These are phyloP conservation scores for Lymantria monacha DNA, from an alignment of 2,888 invertebrate species.

Conservation along the genomic window DNA sequence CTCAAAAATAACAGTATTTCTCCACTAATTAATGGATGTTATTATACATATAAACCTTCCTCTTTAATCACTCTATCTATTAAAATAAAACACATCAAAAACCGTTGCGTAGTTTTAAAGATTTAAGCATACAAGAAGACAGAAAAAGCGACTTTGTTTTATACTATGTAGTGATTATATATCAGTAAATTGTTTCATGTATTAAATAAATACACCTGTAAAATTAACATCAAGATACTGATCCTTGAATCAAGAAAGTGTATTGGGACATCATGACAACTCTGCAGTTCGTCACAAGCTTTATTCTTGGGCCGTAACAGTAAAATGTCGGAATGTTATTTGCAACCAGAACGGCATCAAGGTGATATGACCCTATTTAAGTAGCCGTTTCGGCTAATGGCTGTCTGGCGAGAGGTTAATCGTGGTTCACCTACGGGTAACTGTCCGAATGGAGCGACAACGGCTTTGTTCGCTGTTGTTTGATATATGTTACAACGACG, in stretches of 20 bases:
- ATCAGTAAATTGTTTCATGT: background rate
- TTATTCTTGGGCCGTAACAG: slow-evolving; percentile 55
- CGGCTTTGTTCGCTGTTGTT: slow-evolving; percentile 56
- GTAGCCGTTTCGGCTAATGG: slow-evolving; percentile 60
- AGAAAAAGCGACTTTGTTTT: too few relatives aligned
- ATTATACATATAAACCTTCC: too few relatives aligned
- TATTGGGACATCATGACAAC: slow-evolving; percentile 33
- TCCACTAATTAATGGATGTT: too few relatives aligned
- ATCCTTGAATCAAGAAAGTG: slow-evolving; percentile 32
- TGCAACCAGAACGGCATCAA: slow-evolving; percentile 54
- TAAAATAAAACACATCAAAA: too few relatives aligned
- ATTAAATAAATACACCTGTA: background rate
- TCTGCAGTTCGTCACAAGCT: slow-evolving; percentile 56
- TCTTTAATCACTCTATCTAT: too few relatives aligned
- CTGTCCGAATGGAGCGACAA: slow-evolving; percentile 49
- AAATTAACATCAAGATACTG: slow-evolving; percentile 2
- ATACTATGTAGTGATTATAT: too few relatives aligned
- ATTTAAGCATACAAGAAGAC: too few relatives aligned
- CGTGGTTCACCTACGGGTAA: slow-evolving; percentile 69
- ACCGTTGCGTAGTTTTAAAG: too few relatives aligned
- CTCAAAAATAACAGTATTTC: too few relatives aligned
- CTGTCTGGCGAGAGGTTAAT: slow-evolving; percentile 70
- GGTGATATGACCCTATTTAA: slow-evolving; percentile 55
- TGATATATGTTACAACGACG: slow-evolving; percentile 40
- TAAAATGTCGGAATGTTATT: slow-evolving; percentile 60